Conservation (phyloP, 2,797 vertebrate species). For the Chiloscyllium punctatum region DNA sequence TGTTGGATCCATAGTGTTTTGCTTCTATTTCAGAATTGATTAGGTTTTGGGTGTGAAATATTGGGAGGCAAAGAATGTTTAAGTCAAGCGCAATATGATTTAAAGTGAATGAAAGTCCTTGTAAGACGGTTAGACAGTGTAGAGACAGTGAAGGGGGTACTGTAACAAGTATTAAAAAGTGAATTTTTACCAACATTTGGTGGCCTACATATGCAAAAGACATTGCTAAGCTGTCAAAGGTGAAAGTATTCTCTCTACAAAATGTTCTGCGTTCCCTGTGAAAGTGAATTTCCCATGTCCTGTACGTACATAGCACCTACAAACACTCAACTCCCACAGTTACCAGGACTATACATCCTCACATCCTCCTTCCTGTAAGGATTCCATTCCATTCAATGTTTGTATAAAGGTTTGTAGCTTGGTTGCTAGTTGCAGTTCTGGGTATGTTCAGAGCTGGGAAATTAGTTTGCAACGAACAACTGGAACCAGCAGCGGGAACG, state of each 20-base stretch:
- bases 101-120: not conserved
- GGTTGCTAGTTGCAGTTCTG: too few species aligned
- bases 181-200: not conserved
- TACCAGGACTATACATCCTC: too few species aligned
- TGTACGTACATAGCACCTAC: too few species aligned
- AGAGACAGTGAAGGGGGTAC: not conserved
- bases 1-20: not conserved
- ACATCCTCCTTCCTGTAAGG: too few species aligned
- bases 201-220: not conserved
- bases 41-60: not conserved
- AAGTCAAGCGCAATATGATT: not conserved
- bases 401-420: too few species aligned
- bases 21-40: not conserved
- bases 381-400: too few species aligned
- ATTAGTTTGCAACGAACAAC: too few species aligned
- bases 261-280: not conserved
- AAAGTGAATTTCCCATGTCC: too few species aligned
- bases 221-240: constrained; percentile 46
- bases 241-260: not conserved
- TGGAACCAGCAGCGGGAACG: too few species aligned
- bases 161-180: not conserved
- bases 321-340: too few species aligned
- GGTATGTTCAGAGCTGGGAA: too few species aligned
- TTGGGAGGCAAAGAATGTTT: not conserved
- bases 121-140: not conserved